A percentile compares a stretch with the other conserved stretches of the same genome.
phyloP scores from a whole-genome alignment of 2,113 vertebrate species.

The Platanista minor region DNA sequence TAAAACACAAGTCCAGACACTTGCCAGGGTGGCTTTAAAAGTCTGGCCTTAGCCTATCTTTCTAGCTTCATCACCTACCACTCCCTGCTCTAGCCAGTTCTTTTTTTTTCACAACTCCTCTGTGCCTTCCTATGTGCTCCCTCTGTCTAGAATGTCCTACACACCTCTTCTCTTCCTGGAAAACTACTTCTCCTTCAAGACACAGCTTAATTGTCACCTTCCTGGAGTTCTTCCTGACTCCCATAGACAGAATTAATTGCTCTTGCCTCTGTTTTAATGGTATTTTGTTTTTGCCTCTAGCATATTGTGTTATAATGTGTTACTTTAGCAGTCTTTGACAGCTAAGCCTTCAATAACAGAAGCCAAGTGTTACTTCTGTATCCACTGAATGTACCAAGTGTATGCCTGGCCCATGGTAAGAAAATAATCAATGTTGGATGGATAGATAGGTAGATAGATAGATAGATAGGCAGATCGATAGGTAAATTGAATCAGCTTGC shows the following conservation, averaged over 20 bases:
- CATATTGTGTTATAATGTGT: constrained; percentile 17
- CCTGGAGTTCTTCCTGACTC: constrained; percentile 46
- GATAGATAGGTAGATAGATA: neutral
- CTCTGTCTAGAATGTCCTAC: neutral
- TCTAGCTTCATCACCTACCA: neutral
- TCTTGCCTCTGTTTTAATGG: constrained; percentile 35
- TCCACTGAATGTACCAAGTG: constrained; percentile 6
- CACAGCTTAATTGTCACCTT: constrained; percentile 54
- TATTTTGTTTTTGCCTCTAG: constrained; percentile 28
- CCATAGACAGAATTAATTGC: constrained; percentile 48
- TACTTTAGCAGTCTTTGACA: constrained; percentile 25
- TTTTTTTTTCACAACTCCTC: neutral
- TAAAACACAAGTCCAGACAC: neutral
- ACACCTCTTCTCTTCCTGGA: constrained; percentile 32
- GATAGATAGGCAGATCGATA: neutral
- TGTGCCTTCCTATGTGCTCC: neutral
- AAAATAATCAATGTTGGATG: neutral
- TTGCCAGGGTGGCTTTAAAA: neutral
- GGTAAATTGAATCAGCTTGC: neutral
- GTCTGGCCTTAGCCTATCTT: neutral
- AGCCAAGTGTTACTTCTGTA: constrained; percentile 7
- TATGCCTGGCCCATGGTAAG: neutral
- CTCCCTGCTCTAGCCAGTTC: neutral
- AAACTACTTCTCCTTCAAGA: constrained; percentile 22
- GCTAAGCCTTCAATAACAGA: neutral